Conservation (phyloP, 2,113 vertebrate species). For the Rhodinocichla rosea region DNA sequence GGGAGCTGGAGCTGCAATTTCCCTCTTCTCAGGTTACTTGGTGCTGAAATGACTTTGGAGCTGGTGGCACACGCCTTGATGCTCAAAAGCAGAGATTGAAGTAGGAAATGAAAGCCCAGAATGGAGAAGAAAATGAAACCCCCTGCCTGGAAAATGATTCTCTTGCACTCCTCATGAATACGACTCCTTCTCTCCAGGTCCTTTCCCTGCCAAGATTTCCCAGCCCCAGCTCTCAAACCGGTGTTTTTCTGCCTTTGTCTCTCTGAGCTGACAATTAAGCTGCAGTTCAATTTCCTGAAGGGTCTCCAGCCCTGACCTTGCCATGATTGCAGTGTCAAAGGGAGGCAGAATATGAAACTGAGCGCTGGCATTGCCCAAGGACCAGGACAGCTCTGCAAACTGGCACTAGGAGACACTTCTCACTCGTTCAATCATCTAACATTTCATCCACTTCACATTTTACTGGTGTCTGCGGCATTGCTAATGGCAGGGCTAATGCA, state of each 20-base stretch:
- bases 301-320: constrained; percentile 13
- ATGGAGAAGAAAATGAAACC: not conserved
- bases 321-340: constrained; percentile 15
- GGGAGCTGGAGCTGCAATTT: not conserved
- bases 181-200: not conserved
- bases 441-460: not conserved
- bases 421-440: not conserved
- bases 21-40: not conserved
- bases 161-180: not conserved
- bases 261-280: not conserved
- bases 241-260: not conserved
- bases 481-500: not conserved
- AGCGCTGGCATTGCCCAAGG: not conserved
- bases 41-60: not conserved
- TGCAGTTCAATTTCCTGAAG: constrained; percentile 2
- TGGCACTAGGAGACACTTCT: not conserved
- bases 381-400: not conserved
- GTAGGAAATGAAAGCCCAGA: not conserved
- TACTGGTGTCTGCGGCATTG: not conserved
- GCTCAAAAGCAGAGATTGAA: not conserved
- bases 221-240: not conserved
- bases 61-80: not conserved
- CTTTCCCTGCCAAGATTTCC: not conserved
- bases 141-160: not conserved
- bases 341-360: not conserved